A percentile compares a stretch with the other conserved stretches of the same genome.
These are phyloP conservation scores for Myripristis murdjan DNA, from an alignment of 2,797 vertebrate genomes.

Conservation along the genomic window DNA sequence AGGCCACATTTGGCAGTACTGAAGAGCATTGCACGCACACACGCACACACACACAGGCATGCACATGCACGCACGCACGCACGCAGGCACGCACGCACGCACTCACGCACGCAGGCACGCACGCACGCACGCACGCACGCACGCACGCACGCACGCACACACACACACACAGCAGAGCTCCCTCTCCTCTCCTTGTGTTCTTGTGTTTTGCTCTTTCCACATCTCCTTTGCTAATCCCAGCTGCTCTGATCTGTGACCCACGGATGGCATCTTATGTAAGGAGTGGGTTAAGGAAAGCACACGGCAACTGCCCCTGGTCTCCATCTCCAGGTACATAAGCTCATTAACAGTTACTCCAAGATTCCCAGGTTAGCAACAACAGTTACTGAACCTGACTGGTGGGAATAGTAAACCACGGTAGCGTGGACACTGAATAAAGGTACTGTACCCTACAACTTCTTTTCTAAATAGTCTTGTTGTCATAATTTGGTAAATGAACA, in stretches of 20 bases:
- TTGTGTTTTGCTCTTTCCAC: constrained; percentile 17
- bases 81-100: too few species aligned
- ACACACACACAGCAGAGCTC: not conserved
- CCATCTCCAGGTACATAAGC: constrained; percentile 60
- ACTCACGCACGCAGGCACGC: too few species aligned
- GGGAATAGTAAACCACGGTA: constrained; percentile 4
- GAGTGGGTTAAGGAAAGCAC: constrained; percentile 55
- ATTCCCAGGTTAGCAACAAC: constrained; percentile 23
- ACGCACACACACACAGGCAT: not conserved
- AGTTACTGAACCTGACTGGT: constrained; percentile 36
- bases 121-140: too few species aligned
- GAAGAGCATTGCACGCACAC: too few species aligned
- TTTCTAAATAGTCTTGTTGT: not conserved
- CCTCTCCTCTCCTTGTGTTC: not conserved
- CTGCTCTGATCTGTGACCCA: constrained; percentile 60
- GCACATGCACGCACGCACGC: too few species aligned
- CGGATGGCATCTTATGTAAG: constrained; percentile 67
- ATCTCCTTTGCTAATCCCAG: constrained; percentile 60
- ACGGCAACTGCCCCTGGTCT: constrained; percentile 33
- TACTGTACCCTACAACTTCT: not conserved
- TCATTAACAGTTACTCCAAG: constrained; percentile 70
- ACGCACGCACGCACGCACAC: too few species aligned
- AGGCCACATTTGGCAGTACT: not conserved
- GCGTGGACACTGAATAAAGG: not conserved
- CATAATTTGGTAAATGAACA: not conserved